A percentile compares a stretch with the other conserved stretches of the same genome.
phyloP scores from a whole-genome alignment of 2,113 vertebrate species.

The Leptodactylus fuscus region DNA sequence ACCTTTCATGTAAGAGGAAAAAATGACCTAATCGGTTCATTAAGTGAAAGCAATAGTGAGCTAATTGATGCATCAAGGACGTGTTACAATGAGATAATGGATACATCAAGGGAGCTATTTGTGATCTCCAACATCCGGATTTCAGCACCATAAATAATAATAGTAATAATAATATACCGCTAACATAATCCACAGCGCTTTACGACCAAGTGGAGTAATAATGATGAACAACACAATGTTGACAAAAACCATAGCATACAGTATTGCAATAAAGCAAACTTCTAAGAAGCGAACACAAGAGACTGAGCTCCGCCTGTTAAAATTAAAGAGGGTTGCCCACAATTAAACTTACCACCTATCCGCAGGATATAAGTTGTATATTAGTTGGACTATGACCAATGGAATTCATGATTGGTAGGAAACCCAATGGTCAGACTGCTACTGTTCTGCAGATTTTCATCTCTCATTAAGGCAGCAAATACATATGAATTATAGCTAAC shows the following conservation, averaged over 20 bases:
- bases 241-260: background rate
- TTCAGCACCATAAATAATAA: background rate
- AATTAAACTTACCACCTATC: too few species aligned
- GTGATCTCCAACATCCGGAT: background rate
- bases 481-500: too few species aligned
- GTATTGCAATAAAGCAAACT: too few species aligned
- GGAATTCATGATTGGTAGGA: too few species aligned
- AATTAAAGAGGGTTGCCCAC: too few species aligned
- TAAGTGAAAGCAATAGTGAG: constrained; percentile 1
- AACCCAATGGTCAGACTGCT: too few species aligned
- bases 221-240: background rate
- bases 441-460: too few species aligned
- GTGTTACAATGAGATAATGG: constrained; percentile 6
- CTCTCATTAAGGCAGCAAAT: too few species aligned
- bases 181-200: background rate
- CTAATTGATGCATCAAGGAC: constrained; percentile 13
- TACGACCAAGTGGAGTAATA: background rate
- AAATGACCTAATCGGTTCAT: constrained; percentile 17
- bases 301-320: too few species aligned
- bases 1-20: background rate
- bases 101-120: background rate
- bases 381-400: too few species aligned
- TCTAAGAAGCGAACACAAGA: too few species aligned
- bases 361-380: too few species aligned
- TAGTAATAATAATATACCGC: background rate